Evolutionary conservation across 2,113 vertebrate species (phyloP).

Genomic region (Rhinopomastus cyanomelas): DNA sequence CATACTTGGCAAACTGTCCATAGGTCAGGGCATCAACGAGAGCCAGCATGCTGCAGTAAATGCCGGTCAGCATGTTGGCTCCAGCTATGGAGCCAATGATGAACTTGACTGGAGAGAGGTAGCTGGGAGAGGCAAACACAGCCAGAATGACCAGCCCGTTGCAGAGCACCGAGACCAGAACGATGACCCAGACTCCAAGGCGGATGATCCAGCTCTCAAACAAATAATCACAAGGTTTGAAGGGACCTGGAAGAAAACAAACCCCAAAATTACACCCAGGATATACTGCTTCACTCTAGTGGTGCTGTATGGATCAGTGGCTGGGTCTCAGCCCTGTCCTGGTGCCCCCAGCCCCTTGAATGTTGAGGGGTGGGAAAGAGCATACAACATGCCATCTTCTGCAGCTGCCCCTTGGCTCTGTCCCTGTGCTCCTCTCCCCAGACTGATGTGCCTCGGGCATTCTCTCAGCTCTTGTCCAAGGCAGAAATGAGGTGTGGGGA

Average conservation of each 20-base stretch:
- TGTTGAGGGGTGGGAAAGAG: not conserved
- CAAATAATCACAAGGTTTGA: slow-evolving; percentile 92
- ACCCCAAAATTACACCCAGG: not conserved
- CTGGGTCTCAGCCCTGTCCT: not conserved
- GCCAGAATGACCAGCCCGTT: slow-evolving; percentile 86
- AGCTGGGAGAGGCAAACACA: slow-evolving; percentile 80
- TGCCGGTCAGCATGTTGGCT: slow-evolving; percentile 85
- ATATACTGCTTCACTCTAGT: not conserved
- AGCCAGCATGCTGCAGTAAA: slow-evolving; percentile 86
- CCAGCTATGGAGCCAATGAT: slow-evolving; percentile 87
- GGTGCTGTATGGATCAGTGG: not conserved
- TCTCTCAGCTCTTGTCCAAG: not conserved
- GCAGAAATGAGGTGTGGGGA: not conserved
- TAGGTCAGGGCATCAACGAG: slow-evolving; percentile 86
- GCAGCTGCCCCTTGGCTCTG: not conserved
- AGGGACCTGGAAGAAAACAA: slow-evolving; percentile 82
- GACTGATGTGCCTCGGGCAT: not conserved
- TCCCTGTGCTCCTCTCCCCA: not conserved
- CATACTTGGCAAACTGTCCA: slow-evolving; percentile 83
- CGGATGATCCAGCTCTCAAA: slow-evolving; percentile 94
- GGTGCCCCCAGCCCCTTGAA: not conserved
- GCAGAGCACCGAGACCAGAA: slow-evolving; percentile 83
- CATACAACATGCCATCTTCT: not conserved
- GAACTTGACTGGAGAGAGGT: slow-evolving; percentile 87
- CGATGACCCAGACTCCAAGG: slow-evolving; percentile 87